These are phyloP conservation scores for Yponomeuta evonymella DNA, from an alignment of 2,888 invertebrate genomes.

Conservation along the genomic window DNA sequence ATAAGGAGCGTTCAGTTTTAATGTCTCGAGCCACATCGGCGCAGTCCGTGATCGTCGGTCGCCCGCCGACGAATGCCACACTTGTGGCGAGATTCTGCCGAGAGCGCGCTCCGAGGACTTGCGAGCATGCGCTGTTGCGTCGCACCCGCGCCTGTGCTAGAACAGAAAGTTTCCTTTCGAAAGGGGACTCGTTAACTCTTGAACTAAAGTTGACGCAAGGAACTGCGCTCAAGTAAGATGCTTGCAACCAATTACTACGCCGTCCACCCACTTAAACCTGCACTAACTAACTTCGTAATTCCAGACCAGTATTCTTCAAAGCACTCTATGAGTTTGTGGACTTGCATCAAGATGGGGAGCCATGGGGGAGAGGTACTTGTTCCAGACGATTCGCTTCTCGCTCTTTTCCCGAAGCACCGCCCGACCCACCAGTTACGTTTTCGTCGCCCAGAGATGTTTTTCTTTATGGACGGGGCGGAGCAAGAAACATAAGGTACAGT, in stretches of 20 bases:
- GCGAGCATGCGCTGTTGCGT: slow-evolving; percentile 85
- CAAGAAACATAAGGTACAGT: slow-evolving; percentile 83
- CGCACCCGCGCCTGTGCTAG: slow-evolving; percentile 85
- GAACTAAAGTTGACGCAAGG: slow-evolving; percentile 88
- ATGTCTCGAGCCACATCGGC: slow-evolving; percentile 69
- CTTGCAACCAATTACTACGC: slow-evolving; percentile 1
- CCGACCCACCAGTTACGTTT: slow-evolving; percentile 84
- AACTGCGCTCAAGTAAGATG: slow-evolving; percentile 85
- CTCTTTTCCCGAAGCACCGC: slow-evolving; percentile 70
- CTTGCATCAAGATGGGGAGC: slow-evolving; percentile 88
- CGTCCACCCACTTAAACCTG: not conserved
- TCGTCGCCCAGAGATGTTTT: slow-evolving; percentile 89
- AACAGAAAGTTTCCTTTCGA: slow-evolving; percentile 89
- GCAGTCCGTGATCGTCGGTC: slow-evolving; percentile 67
- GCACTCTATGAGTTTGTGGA: slow-evolving; percentile 93
- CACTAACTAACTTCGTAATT: slow-evolving; percentile 25
- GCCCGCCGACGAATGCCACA: slow-evolving; percentile 83
- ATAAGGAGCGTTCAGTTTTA: slow-evolving; percentile 66
- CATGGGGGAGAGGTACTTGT: slow-evolving; percentile 84
- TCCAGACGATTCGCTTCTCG: slow-evolving; percentile 85
- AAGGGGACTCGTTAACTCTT: slow-evolving; percentile 86
- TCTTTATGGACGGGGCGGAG: slow-evolving; percentile 89
- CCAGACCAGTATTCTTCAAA: slow-evolving; percentile 88
- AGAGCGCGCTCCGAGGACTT: slow-evolving; percentile 87
- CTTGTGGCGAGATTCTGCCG: slow-evolving; percentile 88